Evolutionary conservation across 1,140 invertebrate genomes (phyloP), one percentile per base, ranked within the genome.

Genomic region (Drosophila quadrilineata): DNA sequence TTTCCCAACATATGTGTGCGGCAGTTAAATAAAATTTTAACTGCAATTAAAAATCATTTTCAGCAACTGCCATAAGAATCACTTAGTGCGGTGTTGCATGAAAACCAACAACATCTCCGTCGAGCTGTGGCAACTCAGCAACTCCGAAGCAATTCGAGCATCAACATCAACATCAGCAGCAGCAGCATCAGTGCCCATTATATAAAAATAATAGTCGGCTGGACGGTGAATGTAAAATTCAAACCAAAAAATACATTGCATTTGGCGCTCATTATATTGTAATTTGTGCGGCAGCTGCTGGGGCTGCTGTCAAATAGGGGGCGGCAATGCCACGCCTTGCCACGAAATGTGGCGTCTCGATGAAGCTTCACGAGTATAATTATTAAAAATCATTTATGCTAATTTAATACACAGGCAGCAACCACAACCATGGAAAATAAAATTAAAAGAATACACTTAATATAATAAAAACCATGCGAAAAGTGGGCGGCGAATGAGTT

Each of bases 361-460:
- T n/a, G 16, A 40, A 8, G 59, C 76, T 70, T 54, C 77, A 73
- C 60, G 69, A 67, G 79, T 43, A 85, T 85, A 84, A 84, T 84
- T 84, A 84, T 84, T 85, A 85, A 84, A 84, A 85, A 84, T 85
- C 77, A 84, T 85, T 84, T 84, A 84, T 84, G 77, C 79, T 84
- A 84, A 85, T 84, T 84, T 84, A 85, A 84, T 85, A 84, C 69
- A 84, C 77, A 84, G 74, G 77, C 64, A 71, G 85, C 85, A 85
- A 85, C 79, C 77, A 79, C 77, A 85, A 77, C 73, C 76, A 60
- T 41, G 12, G 9, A 43, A 36, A 59, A 59, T 50, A 40, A 45
- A 46, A 21, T 21, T 57, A 52, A 63, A 54, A 63, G 28, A 29
- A 24, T 8, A 35, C 22, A 10, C n/a, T n/a, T n/a, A n/a, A n/a